Base-by-base conservation (phyloP, 2,888 invertebrate genomes). In the Ceraclea dissimilis region DNA sequence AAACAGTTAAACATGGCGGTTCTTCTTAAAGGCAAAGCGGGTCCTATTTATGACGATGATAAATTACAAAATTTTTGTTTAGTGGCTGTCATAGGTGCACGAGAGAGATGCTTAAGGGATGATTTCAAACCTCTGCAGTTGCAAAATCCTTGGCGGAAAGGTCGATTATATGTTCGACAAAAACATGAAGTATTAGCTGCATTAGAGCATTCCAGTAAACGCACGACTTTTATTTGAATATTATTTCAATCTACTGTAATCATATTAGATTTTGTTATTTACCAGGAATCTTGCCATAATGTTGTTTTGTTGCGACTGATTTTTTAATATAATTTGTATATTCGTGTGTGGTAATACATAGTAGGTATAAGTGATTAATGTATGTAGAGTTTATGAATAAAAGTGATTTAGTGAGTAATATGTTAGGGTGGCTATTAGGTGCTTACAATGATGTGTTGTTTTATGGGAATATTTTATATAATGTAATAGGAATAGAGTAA, bases 71-170 rank as follows among this genome's bases (percentile, higher is more conserved):
- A 93, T 69, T 96, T 95, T 72, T 96, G 95, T 69, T 79, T 97
- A 48, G 96, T 96, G 2, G 93, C 95, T 0, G 95, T 97, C 22
- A 93, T 97, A 57, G 97, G 97, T 0, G 93, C 94, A 0, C 76
- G 96, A 31, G 97, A 98, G 68, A 80, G 97, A 57, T 94, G 97
- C 67, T 79, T 98, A 5, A 76, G 95, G 2, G 95, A 97, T 67
- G 96, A 97, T 70, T 97, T 95, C 70, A 88, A 91, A 66, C 93
- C 95, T 0, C 76, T 98, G 18, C 90, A 92, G 65, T 76, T 98
- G 54, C 95, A 96, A 70, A 93, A 93, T 71, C 96, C 96, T 0
- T 97, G 97, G 97, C 86, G 91, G 62, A 92, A 91, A 68, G 97
- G 97, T 1, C 80, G 93, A 57, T 75, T 98, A 60, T 96, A 93